A percentile compares a stretch with the other conserved stretches of the same genome.
Evolutionary conservation across 2,888 invertebrate species (phyloP).

Genomic region (Chloromyia formosa): DNA sequence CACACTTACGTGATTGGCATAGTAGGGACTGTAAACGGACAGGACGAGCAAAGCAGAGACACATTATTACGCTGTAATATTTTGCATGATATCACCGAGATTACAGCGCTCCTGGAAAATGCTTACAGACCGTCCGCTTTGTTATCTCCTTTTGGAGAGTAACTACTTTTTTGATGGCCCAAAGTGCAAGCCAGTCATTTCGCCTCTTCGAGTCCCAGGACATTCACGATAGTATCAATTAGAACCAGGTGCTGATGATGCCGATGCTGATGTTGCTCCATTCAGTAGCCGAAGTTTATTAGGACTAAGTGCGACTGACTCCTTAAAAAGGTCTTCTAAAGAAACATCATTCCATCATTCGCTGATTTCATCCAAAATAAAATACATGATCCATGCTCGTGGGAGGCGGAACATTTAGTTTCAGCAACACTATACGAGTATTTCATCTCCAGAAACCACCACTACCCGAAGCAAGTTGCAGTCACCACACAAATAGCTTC

Average conservation of each 20-base stretch:
- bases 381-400: neutral
- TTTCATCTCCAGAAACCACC: neutral
- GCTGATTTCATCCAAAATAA: neutral
- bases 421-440: neutral
- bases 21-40: neutral
- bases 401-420: neutral
- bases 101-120: neutral
- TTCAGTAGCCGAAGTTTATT: no score
- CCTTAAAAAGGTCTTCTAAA: neutral
- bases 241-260: neutral
- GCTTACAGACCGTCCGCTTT: constrained; percentile 3
- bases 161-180: neutral
- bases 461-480: neutral
- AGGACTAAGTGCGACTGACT: no score
- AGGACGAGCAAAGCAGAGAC: neutral
- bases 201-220: neutral
- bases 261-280: neutral
- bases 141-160: neutral
- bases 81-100: neutral
- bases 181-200: neutral
- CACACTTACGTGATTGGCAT: neutral
- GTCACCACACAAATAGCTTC: neutral
- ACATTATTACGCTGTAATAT: constrained; percentile 26
- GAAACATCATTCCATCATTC: neutral
- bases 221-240: neutral